Base-by-base conservation (phyloP, 2,888 invertebrate genomes). In the Stenurella melanura region DNA sequence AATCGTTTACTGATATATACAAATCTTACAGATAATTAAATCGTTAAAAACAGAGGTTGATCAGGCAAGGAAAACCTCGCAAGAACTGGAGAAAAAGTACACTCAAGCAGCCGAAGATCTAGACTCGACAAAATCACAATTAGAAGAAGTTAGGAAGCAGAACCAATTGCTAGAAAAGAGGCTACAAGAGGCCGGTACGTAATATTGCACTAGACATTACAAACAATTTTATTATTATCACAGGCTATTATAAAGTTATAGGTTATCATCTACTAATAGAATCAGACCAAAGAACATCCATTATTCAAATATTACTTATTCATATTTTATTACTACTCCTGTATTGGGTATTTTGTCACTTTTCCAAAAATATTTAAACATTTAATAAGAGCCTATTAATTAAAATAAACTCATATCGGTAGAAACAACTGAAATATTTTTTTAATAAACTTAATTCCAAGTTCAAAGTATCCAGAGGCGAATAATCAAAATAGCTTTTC, bases 11-110 rank as follows among this genome's bases (percentile, higher is more conserved):
- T 34, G 7, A 34, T 34, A 34, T 34, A 34, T 34, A 2, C 0
- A 15, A 50, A n/a, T 12, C n/a, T 67, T 67, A 11, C 72, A 89
- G 87, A 80, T 95, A 58, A 92, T 95, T 0, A 92, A 92, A 81
- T 93, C 92, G 75, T 90, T 96, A 69, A 95, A 95, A 88, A 91
- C 92, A 84, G 96, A 96, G 88, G 94, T 94, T 0, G 94, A 94
- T 67, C 93, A 94, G 83, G 94, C 96, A 0, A 93, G 95, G 84
- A 94, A 94, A 86, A 93, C 93, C 10, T 94, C 95, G 0, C 95
- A 96, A 86, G 94, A 95, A 86, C 91, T 96, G 84, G 96, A 97
- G 85, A 94, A 93, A 86, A 95, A 95, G 87, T 96, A 94, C 87
- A 93, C 94, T 76, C 92, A 93, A 81, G 93, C 94, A 0, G 94